Percentiles rank a stretch among this genome's conserved stretches.
Evolutionary conservation across 2,113 vertebrate species (phyloP).

Genomic region (Ictalurus punctatus): DNA sequence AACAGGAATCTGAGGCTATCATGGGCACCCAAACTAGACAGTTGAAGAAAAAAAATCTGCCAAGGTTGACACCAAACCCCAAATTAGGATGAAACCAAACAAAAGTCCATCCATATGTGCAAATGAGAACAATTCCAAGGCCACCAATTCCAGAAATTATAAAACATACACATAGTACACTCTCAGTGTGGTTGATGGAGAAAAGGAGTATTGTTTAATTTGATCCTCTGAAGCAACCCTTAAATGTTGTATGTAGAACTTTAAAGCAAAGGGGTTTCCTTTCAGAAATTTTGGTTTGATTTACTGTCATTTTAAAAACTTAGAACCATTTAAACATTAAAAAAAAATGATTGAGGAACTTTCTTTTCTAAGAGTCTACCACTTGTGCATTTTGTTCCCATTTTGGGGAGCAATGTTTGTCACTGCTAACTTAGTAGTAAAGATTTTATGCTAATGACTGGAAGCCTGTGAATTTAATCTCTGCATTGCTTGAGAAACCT

Average conservation of each 20-base stretch:
- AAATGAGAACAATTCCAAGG: no score
- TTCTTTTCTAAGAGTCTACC: neutral
- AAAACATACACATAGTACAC: no score
- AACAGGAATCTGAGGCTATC: no score
- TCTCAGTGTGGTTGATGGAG: neutral
- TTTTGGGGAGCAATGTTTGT: neutral
- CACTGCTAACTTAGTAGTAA: neutral
- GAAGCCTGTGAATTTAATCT: neutral
- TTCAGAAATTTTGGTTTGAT: neutral
- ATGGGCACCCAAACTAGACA: no score
- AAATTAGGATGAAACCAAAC: no score
- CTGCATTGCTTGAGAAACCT: neutral
- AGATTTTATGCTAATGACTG: neutral
- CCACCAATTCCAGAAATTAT: no score
- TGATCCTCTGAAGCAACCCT: neutral
- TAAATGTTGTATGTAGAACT: neutral
- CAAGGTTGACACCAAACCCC: no score
- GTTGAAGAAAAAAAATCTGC: no score
- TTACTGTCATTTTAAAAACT: neutral
- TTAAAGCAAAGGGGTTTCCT: no score
- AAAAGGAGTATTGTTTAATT: neutral
- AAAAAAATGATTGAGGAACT: no score
- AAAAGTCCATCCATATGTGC: no score
- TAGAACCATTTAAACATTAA: neutral
- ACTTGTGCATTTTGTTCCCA: neutral